Conservation (phyloP, 2,113 vertebrate species). For the Nyctereutes procyonoides region DNA sequence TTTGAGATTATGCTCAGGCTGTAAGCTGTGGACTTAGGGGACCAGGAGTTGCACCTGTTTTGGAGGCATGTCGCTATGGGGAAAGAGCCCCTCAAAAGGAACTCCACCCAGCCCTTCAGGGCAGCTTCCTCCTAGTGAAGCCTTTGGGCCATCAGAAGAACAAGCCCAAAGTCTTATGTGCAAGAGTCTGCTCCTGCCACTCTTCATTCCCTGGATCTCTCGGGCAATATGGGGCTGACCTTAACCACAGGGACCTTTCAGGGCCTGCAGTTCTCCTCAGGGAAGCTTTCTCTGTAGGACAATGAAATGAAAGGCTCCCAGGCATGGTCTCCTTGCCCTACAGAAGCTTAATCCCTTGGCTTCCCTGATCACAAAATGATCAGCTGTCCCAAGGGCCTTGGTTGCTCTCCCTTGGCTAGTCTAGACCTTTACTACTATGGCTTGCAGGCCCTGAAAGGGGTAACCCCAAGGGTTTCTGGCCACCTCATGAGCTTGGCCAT, state of each 20-base stretch:
- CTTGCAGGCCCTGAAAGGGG: constrained; percentile 78
- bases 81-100: background rate
- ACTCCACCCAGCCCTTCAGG: constrained; percentile 69
- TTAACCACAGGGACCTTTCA: constrained; percentile 77
- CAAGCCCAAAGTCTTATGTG: constrained; percentile 81
- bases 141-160: constrained; percentile 87
- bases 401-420: constrained; percentile 82
- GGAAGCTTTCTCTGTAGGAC: constrained; percentile 86
- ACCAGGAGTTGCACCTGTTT: constrained; percentile 87
- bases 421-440: constrained; percentile 86
- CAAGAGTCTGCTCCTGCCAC: constrained; percentile 82
- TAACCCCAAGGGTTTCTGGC: background rate
- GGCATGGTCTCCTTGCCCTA: constrained; percentile 85
- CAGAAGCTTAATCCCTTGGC: constrained; percentile 81
- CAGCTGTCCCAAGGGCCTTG: constrained; percentile 79
- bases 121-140: constrained; percentile 80
- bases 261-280: constrained; percentile 84
- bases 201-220: constrained; percentile 88
- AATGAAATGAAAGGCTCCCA: constrained; percentile 81
- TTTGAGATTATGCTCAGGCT: constrained; percentile 85
- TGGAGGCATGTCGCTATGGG: background rate
- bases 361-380: constrained; percentile 85
- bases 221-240: constrained; percentile 82
- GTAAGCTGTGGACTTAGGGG: constrained; percentile 85
- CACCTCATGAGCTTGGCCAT: constrained; percentile 82